Conservation (phyloP, 1,140 invertebrate species). For the Rhopalosiphum maidis region DNA sequence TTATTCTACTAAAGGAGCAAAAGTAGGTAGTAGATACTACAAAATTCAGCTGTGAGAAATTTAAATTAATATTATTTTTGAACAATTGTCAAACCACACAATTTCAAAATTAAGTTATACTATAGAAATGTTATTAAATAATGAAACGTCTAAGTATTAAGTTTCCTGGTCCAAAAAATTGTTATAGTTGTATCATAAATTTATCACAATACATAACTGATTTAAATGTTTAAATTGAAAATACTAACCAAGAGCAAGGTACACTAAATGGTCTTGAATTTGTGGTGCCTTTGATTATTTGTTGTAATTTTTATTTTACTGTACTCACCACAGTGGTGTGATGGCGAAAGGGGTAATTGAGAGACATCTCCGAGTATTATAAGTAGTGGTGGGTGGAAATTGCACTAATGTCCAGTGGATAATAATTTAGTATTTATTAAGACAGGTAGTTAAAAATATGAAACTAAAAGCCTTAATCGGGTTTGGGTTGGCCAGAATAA, state of each 20-base stretch:
- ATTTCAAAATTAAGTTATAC: no score
- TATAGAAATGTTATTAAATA: not conserved
- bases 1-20: not conserved
- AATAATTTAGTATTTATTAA: no score
- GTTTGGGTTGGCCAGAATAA: not conserved
- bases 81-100: no score
- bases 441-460: no score
- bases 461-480: no score
- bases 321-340: not conserved
- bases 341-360: no score
- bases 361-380: not conserved
- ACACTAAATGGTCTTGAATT: not conserved
- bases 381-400: not conserved
- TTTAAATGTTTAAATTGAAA: not conserved
- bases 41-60: not conserved
- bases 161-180: no score
- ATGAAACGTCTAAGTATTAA: not conserved
- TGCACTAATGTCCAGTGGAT: accelerated
- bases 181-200: not conserved
- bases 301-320: no score
- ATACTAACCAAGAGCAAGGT: not conserved
- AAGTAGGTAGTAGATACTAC: not conserved
- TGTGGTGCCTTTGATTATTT: not conserved
- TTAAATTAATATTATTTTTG: not conserved
- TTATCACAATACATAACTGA: not conserved